Evolutionary conservation across 2,113 vertebrate species (phyloP).

Genomic region (Hypomesus transpacificus): DNA sequence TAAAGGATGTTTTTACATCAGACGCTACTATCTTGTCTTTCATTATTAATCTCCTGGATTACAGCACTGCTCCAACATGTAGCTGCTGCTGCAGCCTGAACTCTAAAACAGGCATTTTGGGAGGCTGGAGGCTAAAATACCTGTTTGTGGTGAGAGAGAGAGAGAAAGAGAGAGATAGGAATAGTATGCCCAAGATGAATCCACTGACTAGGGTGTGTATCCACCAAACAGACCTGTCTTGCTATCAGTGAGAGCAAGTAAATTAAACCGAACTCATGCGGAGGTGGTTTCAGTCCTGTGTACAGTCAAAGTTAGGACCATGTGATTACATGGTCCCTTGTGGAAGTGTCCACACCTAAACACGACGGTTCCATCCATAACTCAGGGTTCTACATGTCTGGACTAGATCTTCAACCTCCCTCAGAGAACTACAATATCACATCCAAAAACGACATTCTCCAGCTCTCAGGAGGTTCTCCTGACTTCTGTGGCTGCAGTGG

Average conservation of each 20-base stretch:
- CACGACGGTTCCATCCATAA: neutral
- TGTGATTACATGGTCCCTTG: neutral
- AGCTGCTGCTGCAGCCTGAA: slow-evolving; percentile 47
- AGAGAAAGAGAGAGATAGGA: slow-evolving; percentile 1
- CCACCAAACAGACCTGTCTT: neutral
- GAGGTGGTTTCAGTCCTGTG: neutral
- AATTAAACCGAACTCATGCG: neutral
- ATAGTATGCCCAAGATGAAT: neutral
- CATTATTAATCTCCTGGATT: slow-evolving; percentile 34
- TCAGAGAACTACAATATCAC: neutral
- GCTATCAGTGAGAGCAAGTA: neutral
- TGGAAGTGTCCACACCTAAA: neutral
- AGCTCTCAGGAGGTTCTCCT: neutral
- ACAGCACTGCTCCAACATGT: slow-evolving; percentile 51
- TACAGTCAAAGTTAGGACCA: no score
- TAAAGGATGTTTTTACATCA: slow-evolving; percentile 31
- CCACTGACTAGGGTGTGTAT: neutral
- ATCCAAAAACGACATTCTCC: neutral
- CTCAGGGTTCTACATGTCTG: slow-evolving; percentile 4
- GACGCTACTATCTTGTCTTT: slow-evolving; percentile 22
- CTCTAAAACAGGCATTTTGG: slow-evolving; percentile 31
- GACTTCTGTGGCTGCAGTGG: neutral
- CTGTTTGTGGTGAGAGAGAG: neutral
- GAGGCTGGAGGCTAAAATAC: slow-evolving; percentile 50
- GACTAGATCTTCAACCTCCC: neutral